phyloP scores from a whole-genome alignment of 2,113 vertebrate genomes.

The Misgurnus anguillicaudatus region DNA sequence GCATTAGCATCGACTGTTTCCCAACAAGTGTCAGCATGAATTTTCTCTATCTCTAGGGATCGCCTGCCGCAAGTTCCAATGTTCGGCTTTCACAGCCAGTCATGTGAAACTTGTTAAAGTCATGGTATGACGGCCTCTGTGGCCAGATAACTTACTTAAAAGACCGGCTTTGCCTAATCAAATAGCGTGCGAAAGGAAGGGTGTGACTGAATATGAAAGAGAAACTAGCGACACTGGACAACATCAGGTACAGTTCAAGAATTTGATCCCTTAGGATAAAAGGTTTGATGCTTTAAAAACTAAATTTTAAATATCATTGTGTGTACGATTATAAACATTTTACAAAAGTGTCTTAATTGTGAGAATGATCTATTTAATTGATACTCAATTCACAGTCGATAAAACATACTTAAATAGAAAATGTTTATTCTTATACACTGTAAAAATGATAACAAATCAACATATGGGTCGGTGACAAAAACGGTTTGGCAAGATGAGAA shows the following conservation, averaged over 20 bases:
- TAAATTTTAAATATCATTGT: too few relatives aligned
- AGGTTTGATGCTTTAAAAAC: too few relatives aligned
- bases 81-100: constrained; percentile 4
- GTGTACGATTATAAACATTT: too few relatives aligned
- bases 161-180: neutral
- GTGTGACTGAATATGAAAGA: neutral
- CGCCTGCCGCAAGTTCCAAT: neutral
- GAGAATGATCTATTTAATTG: too few relatives aligned
- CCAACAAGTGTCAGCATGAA: constrained; percentile 25
- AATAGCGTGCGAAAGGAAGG: neutral
- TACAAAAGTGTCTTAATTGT: too few relatives aligned
- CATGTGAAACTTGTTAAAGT: constrained; percentile 2
- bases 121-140: neutral
- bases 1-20: constrained; percentile 29
- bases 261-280: too few relatives aligned
- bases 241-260: neutral
- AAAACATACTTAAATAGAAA: too few relatives aligned
- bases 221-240: neutral
- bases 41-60: constrained; percentile 16
- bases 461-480: too few relatives aligned
- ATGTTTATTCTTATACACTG: too few relatives aligned
- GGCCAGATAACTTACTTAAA: neutral
- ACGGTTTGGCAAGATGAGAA: too few relatives aligned
- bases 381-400: too few relatives aligned
- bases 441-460: too few relatives aligned